phyloP scores from a whole-genome alignment of 2,797 vertebrate species.

The Diplodus puntazzo region DNA sequence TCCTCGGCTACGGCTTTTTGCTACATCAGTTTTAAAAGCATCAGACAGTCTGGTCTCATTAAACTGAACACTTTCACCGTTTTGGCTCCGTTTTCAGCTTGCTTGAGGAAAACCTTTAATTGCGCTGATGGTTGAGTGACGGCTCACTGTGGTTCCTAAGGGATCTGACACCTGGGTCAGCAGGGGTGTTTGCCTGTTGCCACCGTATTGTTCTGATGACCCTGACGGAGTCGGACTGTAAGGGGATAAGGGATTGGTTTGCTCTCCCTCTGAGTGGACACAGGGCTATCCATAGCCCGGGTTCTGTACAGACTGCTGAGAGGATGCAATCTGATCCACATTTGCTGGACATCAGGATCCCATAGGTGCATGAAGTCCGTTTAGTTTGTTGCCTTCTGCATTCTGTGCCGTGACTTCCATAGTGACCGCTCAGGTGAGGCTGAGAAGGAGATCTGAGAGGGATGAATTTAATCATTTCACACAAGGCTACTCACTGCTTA shows the following conservation, averaged over 20 bases:
- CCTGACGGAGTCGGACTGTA: conserved; percentile 78
- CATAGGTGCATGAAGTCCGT: conserved; percentile 53
- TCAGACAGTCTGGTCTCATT: conserved; percentile 6
- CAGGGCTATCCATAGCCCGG: conserved; percentile 78
- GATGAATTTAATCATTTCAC: not conserved
- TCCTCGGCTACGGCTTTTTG: not conserved
- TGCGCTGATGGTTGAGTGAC: conserved; percentile 37
- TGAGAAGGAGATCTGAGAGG: conserved; percentile 5
- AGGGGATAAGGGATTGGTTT: conserved; percentile 82
- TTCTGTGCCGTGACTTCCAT: conserved; percentile 27
- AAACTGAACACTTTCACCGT: conserved; percentile 40
- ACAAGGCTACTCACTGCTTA: not conserved
- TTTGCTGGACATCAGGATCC: conserved; percentile 75
- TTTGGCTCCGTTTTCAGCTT: conserved; percentile 20
- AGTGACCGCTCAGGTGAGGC: conserved; percentile 15
- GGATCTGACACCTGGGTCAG: conserved; percentile 81
- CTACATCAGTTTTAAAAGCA: conserved; percentile 15
- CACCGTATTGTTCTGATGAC: conserved; percentile 80
- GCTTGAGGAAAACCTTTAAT: conserved; percentile 36
- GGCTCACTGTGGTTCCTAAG: conserved; percentile 69
- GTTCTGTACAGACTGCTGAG: conserved; percentile 72
- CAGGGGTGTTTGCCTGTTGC: conserved; percentile 77
- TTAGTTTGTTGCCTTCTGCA: conserved; percentile 24
- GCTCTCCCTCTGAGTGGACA: conserved; percentile 83
- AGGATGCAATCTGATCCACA: conserved; percentile 83